Evolutionary conservation across 2,113 vertebrate genomes (phyloP).

Genomic region (Pandion haliaetus): DNA sequence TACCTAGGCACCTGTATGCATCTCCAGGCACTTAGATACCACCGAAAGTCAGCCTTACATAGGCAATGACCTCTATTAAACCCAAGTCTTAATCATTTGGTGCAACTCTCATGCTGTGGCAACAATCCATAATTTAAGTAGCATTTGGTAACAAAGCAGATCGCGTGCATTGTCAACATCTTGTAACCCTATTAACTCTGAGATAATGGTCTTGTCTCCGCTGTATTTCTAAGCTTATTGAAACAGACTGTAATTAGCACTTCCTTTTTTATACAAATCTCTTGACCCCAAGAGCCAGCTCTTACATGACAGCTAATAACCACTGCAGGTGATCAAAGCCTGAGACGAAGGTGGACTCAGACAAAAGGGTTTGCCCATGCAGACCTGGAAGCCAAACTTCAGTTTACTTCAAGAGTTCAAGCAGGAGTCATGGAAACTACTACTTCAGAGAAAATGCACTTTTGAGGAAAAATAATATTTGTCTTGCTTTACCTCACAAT

Average conservation of each 20-base stretch:
- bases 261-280: not conserved
- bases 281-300: not conserved
- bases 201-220: not conserved
- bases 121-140: not conserved
- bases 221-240: not conserved
- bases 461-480: conserved; percentile 32
- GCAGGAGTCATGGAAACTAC: not conserved
- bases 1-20: not conserved
- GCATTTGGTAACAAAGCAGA: not conserved
- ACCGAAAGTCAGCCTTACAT: not conserved
- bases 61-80: not conserved
- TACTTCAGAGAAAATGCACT: not conserved
- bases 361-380: conserved; percentile 5
- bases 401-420: conserved; percentile 41
- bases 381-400: conserved; percentile 54
- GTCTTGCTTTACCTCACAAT: conserved; percentile 47
- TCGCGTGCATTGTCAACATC: not conserved
- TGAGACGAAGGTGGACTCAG: not conserved
- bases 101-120: not conserved
- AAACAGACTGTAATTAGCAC: conserved; percentile 10
- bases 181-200: not conserved
- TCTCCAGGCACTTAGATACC: not conserved
- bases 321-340: conserved; percentile 12
- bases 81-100: not conserved
- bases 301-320: not conserved